Base-by-base conservation (phyloP, 2,888 invertebrate species). In the Lottia scabra region DNA sequence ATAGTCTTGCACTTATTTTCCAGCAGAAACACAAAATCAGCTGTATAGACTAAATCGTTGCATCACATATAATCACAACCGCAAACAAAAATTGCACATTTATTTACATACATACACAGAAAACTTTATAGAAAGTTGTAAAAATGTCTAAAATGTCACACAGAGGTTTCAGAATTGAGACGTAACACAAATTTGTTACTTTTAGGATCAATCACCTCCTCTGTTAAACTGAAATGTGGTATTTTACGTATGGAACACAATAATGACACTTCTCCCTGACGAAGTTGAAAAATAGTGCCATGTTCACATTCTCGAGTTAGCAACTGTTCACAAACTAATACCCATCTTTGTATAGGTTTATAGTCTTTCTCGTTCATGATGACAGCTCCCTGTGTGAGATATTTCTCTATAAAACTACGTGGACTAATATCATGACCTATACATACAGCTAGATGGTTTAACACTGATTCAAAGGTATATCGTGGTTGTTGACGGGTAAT, bases 181-280 rank as follows among this genome's bases (percentile, higher is more conserved):
- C 97, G 92, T 78, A 98, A 91, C 68, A 98, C 94, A 92, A 98
- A 99, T 88, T 97, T 95, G 90, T 98, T 97, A 84, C 95, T 95
- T 90, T 97, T 97, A 0, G 97, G 97, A 91, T 98, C 97, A 19
- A 98, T 95, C 0, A 98, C 95, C 89, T 99, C 97, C 89, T 99
- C 99, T 0, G 95, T 95, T 62, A 99, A 92, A 90, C 95, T 96
- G 88, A 98, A 96, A 90, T 97, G 96, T 0, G 99, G 99, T 83
- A 99, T 90, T 83, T 93, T 93, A 81, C 94, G 93, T 70, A 98
- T 93, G 16, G 94, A 93, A 87, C 98, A 97, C 81, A 98, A 91
- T 1, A 99, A 92, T 0, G 97, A 96, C 38, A 99, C 94, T 70
- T 87, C 85, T 67, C 85, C 85, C 72, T 87, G 85, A 30, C 98